A percentile compares a stretch with the other conserved stretches of the same genome.
Conservation (phyloP, 2,888 invertebrate species). For the Rhodophaea formosa region DNA sequence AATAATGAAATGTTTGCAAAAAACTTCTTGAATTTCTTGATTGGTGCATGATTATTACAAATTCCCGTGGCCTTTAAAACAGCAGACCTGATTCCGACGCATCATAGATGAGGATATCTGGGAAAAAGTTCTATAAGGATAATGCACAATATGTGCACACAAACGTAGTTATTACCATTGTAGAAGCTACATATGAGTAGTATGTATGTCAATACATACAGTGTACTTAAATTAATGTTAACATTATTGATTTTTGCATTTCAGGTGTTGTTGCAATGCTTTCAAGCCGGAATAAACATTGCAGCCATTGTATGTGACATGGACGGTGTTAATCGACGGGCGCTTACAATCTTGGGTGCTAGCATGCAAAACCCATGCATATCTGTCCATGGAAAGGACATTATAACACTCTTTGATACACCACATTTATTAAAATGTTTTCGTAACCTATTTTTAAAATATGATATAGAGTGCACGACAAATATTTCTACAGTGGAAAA, state of each 20-base stretch:
- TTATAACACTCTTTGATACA: slow-evolving; percentile 23
- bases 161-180: no score
- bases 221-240: background rate
- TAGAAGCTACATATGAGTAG: no score
- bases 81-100: no score
- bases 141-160: no score
- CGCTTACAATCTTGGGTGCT: slow-evolving; percentile 23
- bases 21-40: no score
- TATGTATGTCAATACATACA: no score
- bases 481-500: slow-evolving; percentile 1
- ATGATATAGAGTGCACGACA: slow-evolving; percentile 22
- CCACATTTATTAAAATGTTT: slow-evolving; percentile 30
- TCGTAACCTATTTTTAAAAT: slow-evolving; percentile 26
- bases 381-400: slow-evolving; percentile 18
- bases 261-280: slow-evolving; percentile 24
- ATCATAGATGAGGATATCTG: no score
- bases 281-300: slow-evolving; percentile 20
- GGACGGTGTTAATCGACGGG: no score
- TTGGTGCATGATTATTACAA: no score
- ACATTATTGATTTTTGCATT: slow-evolving; percentile 3
- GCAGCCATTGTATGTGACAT: slow-evolving; percentile 10
- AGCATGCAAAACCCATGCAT: background rate
- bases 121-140: no score
- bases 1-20: no score
- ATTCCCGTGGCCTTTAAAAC: no score